A percentile compares a stretch with the other conserved stretches of the same genome.
phyloP scores from a whole-genome alignment of 2,113 vertebrate species.

The Ascaphus truei region DNA sequence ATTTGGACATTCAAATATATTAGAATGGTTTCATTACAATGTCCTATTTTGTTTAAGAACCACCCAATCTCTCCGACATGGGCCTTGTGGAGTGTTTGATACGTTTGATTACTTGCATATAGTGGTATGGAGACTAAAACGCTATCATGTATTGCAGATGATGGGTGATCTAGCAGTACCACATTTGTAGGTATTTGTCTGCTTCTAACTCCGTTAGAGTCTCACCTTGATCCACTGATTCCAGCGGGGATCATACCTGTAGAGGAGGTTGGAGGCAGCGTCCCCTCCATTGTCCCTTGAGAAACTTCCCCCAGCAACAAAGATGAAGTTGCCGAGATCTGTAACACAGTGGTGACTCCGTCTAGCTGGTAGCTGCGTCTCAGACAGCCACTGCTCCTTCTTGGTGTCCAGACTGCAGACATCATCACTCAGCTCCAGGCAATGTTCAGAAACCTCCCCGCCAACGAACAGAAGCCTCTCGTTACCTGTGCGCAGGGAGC shows the following conservation, averaged over 20 bases:
- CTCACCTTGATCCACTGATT: conserved; percentile 92
- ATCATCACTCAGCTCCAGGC: conserved; percentile 86
- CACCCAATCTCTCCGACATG: too few species aligned
- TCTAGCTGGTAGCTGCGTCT: conserved; percentile 78
- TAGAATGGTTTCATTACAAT: too few species aligned
- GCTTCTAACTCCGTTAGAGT: conserved; percentile 40
- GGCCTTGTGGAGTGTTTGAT: too few species aligned
- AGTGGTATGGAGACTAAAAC: neutral
- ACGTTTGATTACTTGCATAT: too few species aligned
- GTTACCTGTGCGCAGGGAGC: conserved; percentile 63
- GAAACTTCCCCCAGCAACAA: conserved; percentile 84
- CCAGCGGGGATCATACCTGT: conserved; percentile 92
- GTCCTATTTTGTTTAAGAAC: too few species aligned
- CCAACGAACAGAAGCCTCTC: conserved; percentile 86
- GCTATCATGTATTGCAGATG: neutral
- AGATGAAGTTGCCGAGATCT: conserved; percentile 87
- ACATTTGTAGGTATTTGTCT: neutral
- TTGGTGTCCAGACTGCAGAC: conserved; percentile 76
- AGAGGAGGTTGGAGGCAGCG: conserved; percentile 84
- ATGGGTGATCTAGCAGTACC: neutral
- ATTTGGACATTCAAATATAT: too few species aligned
- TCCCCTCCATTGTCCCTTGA: conserved; percentile 87
- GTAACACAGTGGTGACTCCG: conserved; percentile 89
- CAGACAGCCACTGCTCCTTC: conserved; percentile 73
- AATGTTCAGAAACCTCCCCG: conserved; percentile 85